A percentile compares a stretch with the other conserved stretches of the same genome.
These are phyloP conservation scores for Stenopsyche tienmushanensis DNA, from an alignment of 1,140 invertebrate genomes.

Conservation along the genomic window DNA sequence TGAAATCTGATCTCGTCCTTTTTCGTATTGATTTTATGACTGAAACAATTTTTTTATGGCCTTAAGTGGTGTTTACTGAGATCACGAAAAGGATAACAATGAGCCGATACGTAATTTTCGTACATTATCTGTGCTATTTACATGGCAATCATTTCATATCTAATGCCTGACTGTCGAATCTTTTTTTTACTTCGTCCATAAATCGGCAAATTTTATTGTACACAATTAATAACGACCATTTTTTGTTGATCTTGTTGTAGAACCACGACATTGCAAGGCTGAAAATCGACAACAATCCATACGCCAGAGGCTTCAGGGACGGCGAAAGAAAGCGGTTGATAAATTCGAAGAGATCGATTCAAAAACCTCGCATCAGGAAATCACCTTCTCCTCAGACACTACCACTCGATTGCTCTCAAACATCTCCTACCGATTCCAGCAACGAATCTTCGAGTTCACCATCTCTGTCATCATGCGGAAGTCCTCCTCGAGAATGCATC, in stretches of 20 bases:
- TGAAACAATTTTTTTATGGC: slow-evolving; percentile 14
- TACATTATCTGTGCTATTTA: neutral
- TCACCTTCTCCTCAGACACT: neutral
- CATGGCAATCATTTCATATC: neutral
- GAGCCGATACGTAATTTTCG: neutral
- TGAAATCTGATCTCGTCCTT: slow-evolving; percentile 12
- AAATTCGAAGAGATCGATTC: neutral
- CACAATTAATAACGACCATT: neutral
- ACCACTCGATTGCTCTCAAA: slow-evolving; percentile 9
- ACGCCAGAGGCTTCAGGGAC: slow-evolving; percentile 22
- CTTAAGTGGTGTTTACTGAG: slow-evolving; percentile 13
- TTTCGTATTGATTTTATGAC: slow-evolving; percentile 9
- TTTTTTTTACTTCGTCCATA: too few species aligned
- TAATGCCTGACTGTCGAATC: too few species aligned
- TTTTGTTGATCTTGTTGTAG: slow-evolving; percentile 3
- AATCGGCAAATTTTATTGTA: neutral
- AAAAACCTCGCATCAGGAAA: too few species aligned
- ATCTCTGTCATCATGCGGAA: neutral
- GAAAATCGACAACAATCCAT: slow-evolving; percentile 24
- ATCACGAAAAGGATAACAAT: slow-evolving; percentile 5
- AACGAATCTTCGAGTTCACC: slow-evolving; percentile 7
- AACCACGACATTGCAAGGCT: slow-evolving; percentile 14
- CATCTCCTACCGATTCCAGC: neutral
- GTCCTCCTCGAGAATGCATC: slow-evolving; percentile 7
- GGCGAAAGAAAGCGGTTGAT: slow-evolving; percentile 11